Conservation (phyloP, 2,888 invertebrate genomes). For the Dermolepida albohirtum region DNA sequence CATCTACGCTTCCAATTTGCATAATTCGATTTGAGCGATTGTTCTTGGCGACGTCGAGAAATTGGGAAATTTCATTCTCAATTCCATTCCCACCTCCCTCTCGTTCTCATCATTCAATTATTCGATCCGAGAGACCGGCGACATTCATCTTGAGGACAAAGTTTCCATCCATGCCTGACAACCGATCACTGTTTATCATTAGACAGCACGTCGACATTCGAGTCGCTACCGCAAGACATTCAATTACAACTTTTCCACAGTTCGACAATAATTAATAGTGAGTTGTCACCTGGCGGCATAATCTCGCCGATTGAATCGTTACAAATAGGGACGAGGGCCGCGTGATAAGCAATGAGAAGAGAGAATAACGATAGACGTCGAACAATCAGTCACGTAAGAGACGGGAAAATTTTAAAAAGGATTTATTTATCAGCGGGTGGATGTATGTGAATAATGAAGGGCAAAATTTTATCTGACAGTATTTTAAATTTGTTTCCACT, state of each 20-base stretch:
- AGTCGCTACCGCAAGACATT: slow-evolving; percentile 51
- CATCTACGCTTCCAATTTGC: slow-evolving; percentile 26
- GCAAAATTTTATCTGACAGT: no score
- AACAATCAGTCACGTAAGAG: slow-evolving; percentile 32
- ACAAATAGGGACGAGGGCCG: slow-evolving; percentile 36
- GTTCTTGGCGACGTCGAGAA: slow-evolving; percentile 29
- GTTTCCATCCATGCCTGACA: slow-evolving; percentile 48
- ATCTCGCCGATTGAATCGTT: slow-evolving; percentile 43
- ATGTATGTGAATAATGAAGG: neutral
- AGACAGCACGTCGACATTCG: slow-evolving; percentile 48
- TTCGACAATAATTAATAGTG: slow-evolving; percentile 55
- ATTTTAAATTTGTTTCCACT: no score
- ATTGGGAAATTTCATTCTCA: slow-evolving; percentile 36
- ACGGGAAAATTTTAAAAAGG: slow-evolving; percentile 22
- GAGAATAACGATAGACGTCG: slow-evolving; percentile 22
- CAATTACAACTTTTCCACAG: slow-evolving; percentile 55
- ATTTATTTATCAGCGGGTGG: slow-evolving; percentile 6
- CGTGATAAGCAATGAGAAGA: slow-evolving; percentile 28
- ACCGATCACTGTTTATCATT: slow-evolving; percentile 54
- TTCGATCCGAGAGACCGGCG: slow-evolving; percentile 28
- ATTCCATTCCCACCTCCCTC: slow-evolving; percentile 9
- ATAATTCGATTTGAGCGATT: slow-evolving; percentile 35
- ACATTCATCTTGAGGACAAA: slow-evolving; percentile 53
- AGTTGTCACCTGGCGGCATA: slow-evolving; percentile 52
- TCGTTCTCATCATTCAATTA: slow-evolving; percentile 31